Evolutionary conservation across 2,113 vertebrate genomes (phyloP), one percentile per base, ranked within the genome.

Genomic region (Ia io): DNA sequence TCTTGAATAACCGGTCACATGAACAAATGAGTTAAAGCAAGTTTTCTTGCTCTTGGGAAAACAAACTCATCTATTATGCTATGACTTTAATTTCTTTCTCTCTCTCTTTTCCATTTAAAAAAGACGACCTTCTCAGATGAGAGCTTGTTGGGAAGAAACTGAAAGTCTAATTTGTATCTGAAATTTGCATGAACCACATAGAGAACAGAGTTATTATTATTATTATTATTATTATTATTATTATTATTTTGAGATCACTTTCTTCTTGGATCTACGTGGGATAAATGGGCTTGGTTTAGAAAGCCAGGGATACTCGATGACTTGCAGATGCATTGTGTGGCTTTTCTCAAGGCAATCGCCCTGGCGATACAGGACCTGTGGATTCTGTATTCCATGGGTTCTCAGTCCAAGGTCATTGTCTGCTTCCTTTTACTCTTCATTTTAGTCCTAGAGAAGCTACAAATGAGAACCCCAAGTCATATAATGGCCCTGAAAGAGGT

Each of bases 31-130:
- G 44, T 85, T 71, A 40, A 85, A 93, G 44, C 25, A 59, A 32
- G 20, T 87, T 92, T 94, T 89, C 77, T 88, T 79, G 28, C 90
- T 74, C 73, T 86, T 61, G 77, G 40, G 47, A 89, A 97, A 92
- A 85, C 32, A 74, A 56, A 56, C 25, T 92, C 28, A 80, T 16
- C 11, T 86, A 49, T 71, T 93, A 90, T 16, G 3, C 4, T 90
- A 35, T 73, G 59, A 83, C 32, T 84, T 10, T 42, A 74, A 63
- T 40, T 37, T 40, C 13, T 42, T 9, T 25, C 22, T 71, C 82
- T 30, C 18, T 9, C 2, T 17, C 9, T 4, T 9, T 20, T 30
- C 10, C 30, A 53, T 93, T 93, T 74, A 61, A 83, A 51, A 84
- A 77, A 88, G 63, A 47, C 7, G 40, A 40, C 4, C 14, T 78